These are phyloP conservation scores for Sitophilus oryzae DNA, from an alignment of 1,140 invertebrate species.

Conservation along the genomic window DNA sequence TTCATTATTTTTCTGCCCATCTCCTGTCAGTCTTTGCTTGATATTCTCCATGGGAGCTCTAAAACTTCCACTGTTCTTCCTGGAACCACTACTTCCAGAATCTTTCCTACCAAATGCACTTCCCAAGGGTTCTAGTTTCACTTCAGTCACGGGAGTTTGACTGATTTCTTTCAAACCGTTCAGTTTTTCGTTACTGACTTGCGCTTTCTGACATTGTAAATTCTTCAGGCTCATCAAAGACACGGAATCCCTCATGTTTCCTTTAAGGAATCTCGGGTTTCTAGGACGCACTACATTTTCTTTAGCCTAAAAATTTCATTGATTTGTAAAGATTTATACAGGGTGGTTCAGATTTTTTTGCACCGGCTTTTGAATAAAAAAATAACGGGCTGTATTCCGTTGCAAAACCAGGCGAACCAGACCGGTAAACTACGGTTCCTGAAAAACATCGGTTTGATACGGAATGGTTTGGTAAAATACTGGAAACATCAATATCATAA, in stretches of 20 bases:
- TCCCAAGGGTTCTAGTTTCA: conserved; percentile 28
- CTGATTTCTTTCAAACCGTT: background rate
- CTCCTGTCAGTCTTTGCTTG: conserved; percentile 13
- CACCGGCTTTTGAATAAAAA: too few species aligned
- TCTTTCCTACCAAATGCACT: conserved; percentile 5
- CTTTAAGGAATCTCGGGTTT: conserved; percentile 25
- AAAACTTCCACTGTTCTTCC: conserved; percentile 9
- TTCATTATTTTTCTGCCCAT: background rate
- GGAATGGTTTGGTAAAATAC: too few species aligned
- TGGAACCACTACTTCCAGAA: background rate
- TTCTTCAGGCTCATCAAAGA: conserved; percentile 23
- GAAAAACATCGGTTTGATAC: too few species aligned
- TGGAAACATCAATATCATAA: too few species aligned
- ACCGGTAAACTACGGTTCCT: too few species aligned
- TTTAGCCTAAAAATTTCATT: conserved; percentile 24
- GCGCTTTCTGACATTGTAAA: conserved; percentile 11
- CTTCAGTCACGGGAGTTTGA: conserved; percentile 27
- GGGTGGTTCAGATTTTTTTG: background rate
- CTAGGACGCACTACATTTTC: conserved; percentile 25
- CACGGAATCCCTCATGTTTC: conserved; percentile 10
- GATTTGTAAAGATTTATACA: background rate
- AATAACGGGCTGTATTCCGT: too few species aligned
- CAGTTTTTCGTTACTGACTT: conserved; percentile 16
- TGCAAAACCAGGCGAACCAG: too few species aligned
- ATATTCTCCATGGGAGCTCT: conserved; percentile 25